phyloP scores from a whole-genome alignment of 2,888 invertebrate species.

The Drosophila birchii region DNA sequence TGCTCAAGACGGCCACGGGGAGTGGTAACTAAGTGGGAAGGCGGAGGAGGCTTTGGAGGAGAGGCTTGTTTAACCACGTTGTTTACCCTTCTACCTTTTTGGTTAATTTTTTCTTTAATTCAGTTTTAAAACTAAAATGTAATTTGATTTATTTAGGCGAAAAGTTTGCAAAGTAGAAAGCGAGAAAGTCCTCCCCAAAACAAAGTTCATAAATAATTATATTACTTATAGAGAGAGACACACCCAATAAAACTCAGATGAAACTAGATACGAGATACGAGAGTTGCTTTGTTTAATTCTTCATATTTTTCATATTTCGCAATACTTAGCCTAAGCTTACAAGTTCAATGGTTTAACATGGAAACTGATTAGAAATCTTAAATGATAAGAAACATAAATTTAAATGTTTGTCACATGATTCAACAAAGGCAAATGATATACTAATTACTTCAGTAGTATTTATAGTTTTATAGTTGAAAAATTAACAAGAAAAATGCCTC shows the following conservation, averaged over 20 bases:
- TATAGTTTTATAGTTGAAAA: neutral
- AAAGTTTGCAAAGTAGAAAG: constrained; percentile 32
- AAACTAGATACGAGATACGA: constrained; percentile 10
- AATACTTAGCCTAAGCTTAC: neutral
- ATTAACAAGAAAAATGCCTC: neutral
- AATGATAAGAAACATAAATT: neutral
- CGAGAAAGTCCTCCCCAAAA: constrained; percentile 10
- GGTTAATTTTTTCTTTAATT: constrained; percentile 1
- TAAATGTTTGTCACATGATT: neutral
- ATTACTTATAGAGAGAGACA: constrained; percentile 18
- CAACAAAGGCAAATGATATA: neutral
- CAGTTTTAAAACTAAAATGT: constrained; percentile 1
- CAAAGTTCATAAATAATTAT: constrained; percentile 29
- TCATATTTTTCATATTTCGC: neutral
- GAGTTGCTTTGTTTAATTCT: too few species aligned
- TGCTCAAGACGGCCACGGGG: constrained; percentile 61
- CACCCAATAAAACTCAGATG: constrained; percentile 45
- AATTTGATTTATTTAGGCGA: constrained; percentile 50
- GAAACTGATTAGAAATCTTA: neutral
- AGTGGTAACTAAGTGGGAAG: constrained; percentile 27
- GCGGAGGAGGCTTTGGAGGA: constrained; percentile 24
- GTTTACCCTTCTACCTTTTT: neutral
- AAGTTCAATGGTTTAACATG: neutral
- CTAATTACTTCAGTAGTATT: neutral
- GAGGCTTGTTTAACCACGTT: constrained; percentile 53